Evolutionary conservation across 2,888 invertebrate genomes (phyloP), one percentile per base, ranked within the genome.

Genomic region (Philopedon plagiatum): DNA sequence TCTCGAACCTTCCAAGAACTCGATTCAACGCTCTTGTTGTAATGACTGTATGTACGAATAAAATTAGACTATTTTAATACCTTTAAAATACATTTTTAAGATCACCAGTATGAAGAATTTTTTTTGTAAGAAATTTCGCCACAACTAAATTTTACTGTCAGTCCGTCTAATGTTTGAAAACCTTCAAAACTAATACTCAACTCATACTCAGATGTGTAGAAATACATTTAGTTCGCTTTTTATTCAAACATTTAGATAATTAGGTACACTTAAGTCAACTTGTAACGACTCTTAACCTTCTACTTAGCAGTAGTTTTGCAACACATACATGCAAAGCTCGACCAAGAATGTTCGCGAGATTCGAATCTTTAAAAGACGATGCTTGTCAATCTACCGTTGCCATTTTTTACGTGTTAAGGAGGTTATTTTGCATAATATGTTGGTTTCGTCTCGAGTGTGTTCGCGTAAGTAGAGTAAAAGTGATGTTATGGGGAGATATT

Each of bases 361-460:
- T 72, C 66, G 62, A 72, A 72, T 72, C 72, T 72, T 19, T 37
- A 39, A 62, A 72, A 72, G 71, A 71, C 71, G 71, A 66, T 71
- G 51, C 71, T 66, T 71, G 71, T 71, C 71, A 66, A 71, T 71
- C 71, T 66, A 66, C 71, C 61, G 71, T 66, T 71, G 60, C 41
- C 29, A 39, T 63, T 57, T 62, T 63, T 63, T 51, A 41, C 26
- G 44, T 26, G 67, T 51, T 58, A 34, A 37, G 60, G 54, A 58
- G 58, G 49, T 66, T 61, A 46, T 67, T 67, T 67, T 67, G 54
- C 54, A 67, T 66, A 66, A 66, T 66, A 46, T 61, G 61, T 61
- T 61, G 32, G 63, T 13, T 62, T 37, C 23, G 51, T 46, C 13
- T 39, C 37, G 26, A 26, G 58, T 7, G 11, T 8, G 44, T 61